Evolutionary conservation across 2,113 vertebrate genomes (phyloP), one percentile per base, ranked within the genome.

Genomic region (Pygoscelis adeliae): DNA sequence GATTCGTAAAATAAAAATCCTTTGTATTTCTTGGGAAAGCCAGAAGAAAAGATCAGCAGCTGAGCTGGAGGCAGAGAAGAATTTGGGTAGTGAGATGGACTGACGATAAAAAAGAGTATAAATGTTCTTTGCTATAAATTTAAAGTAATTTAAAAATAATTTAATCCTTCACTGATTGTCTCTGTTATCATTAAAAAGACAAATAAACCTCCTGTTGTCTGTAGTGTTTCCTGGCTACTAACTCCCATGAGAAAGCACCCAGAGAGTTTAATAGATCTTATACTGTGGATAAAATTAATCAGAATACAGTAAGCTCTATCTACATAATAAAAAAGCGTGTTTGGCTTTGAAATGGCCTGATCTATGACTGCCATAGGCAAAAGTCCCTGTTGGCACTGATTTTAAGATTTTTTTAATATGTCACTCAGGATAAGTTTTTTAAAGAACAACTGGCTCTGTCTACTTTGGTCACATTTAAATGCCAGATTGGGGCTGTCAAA

Each of bases 381-480:
- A 71, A 88, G 40, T 38, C 11, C 38, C 34, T 65, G 4, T 32
- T 71, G 70, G 79, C 40, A 89, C 17, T 11, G 61, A 56, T 61
- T 53, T 84, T 49, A 74, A 36, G 7, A n/a, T 72, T 82, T 97
- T 76, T 82, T 74, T 83, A 81, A 55, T 62, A 29, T 46, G 72
- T 94, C 93, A 86, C 23, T 90, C 70, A 78, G 52, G 59, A 42
- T 81, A 79, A 74, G 46, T 67, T 94, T 55, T 79, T 91, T 93
- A 91, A 97, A 89, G 91, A 96, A 92, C 56, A 29, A 94, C 78
- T 90, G 22, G 23, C 25, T 36, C 10, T 72, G 19, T 73, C 92
- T 72, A 21, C 29, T 78, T 73, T 90, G 76, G 87, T 87, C 89
- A 88, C 61, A 94, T 97, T 95, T 84, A 96, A 96, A 94, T 97